phyloP scores from a whole-genome alignment of 1,140 invertebrate genomes.

The Diprion similis region DNA sequence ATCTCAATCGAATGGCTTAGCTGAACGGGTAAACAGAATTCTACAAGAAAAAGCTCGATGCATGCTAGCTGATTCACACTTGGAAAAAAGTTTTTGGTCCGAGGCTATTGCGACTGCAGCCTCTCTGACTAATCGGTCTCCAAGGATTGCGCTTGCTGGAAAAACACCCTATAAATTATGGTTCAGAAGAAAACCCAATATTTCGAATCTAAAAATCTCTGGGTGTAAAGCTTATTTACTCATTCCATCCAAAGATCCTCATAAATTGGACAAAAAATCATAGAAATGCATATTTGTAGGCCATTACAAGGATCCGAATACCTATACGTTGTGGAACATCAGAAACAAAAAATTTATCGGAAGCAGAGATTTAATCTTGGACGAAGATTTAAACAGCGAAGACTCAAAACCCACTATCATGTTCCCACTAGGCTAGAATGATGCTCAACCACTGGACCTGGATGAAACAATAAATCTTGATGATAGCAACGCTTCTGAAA shows the following conservation, averaged over 20 bases:
- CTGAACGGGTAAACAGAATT: slow-evolving; percentile 18
- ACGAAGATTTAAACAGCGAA: background rate
- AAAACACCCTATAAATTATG: slow-evolving; percentile 27
- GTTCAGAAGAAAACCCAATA: slow-evolving; percentile 29
- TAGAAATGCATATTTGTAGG: background rate
- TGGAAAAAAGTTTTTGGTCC: background rate
- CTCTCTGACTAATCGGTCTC: background rate
- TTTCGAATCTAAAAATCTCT: slow-evolving; percentile 22
- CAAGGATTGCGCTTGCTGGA: background rate
- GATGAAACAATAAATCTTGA: background rate
- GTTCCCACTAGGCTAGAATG: background rate
- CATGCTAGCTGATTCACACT: slow-evolving; percentile 47
- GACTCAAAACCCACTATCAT: background rate
- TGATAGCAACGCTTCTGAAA: background rate
- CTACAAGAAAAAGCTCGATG: slow-evolving; percentile 25
- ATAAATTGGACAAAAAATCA: background rate
- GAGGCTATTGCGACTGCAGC: background rate
- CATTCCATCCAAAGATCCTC: background rate
- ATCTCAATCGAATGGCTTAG: slow-evolving; percentile 20
- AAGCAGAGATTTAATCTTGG: slow-evolving; percentile 24
- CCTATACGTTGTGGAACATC: slow-evolving; percentile 43
- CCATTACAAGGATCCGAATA: slow-evolving; percentile 35
- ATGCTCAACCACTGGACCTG: slow-evolving; percentile 4
- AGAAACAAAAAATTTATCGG: slow-evolving; percentile 36
- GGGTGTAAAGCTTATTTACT: slow-evolving; percentile 1